Evolutionary conservation across 1,140 invertebrate species (phyloP), one percentile per base, ranked within the genome.

Genomic region (Eubasilissa regina): DNA sequence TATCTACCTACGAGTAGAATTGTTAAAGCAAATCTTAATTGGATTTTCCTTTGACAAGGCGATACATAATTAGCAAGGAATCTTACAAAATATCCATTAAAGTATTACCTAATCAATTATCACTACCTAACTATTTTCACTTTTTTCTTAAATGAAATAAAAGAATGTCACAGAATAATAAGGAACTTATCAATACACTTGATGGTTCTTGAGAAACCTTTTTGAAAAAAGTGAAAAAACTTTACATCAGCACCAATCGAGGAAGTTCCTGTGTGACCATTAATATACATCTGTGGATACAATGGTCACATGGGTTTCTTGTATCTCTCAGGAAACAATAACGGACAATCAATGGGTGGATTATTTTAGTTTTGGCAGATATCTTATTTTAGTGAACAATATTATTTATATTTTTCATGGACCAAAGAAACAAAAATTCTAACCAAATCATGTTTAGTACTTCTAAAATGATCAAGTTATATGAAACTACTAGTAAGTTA

Each of bases 211-310:
- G 35, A 51, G 48, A 45, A 66, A 12, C 12, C 19, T 7, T 13
- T 45, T 47, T 45, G 62, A 66, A 66, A 66, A 66, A 66, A 66
- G 62, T 66, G 43, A 45, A 45, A 45, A 45, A 45, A 45, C 43
- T 66, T 66, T 47, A 66, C 62, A 66, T 17, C 62, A 66, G 62
- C 62, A 66, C 62, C 62, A 66, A 45, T 66, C 62, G 19, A 66
- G 62, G 62, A 66, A 44, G 62, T 66, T 66, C 44, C 17, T 66
- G 1, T 51, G 3, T 8, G 48, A 51, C 48, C 48, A 51, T 51
- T 15, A 51, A 51, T 13, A 51, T 51, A 51, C 25, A 35, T 35
- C 25, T 35, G 25, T 35, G 25, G 53, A 56, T 56, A 56, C 15
- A 13, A 56, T 56, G 19, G 53, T 56, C 53, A 56, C 53, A 9